Evolutionary conservation across 2,797 vertebrate genomes (phyloP).

Genomic region (Zalophus californianus): DNA sequence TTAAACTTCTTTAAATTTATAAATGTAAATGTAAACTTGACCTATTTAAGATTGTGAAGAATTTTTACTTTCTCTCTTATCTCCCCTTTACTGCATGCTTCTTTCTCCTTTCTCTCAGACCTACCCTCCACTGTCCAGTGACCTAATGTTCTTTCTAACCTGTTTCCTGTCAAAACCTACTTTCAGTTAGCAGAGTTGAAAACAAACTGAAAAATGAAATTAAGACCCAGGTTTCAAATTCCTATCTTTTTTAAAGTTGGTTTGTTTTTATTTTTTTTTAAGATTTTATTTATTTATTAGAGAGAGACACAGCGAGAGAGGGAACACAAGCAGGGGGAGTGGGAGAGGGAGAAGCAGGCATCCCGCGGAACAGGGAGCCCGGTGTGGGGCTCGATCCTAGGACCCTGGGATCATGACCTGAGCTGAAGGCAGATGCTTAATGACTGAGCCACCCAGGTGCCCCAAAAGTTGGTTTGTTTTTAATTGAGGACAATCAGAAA

Average conservation of each 20-base stretch:
- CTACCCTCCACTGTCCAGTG: neutral
- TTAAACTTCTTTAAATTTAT: neutral
- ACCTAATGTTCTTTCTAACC: neutral
- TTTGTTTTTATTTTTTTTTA: constrained; percentile 28
- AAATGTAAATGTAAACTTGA: neutral
- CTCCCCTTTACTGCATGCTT: neutral
- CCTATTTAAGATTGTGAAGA: neutral
- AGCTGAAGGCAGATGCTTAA: too few species aligned
- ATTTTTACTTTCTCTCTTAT: neutral
- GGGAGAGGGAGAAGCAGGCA: too few species aligned
- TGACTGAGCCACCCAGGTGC: too few species aligned
- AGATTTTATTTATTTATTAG: too few species aligned
- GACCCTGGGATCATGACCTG: too few species aligned
- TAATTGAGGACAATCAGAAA: neutral
- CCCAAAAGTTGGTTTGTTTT: neutral
- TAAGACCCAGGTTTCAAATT: neutral
- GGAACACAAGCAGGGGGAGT: too few species aligned
- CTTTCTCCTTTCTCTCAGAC: neutral
- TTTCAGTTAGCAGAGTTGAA: neutral
- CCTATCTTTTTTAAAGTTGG: neutral
- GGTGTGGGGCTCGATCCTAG: too few species aligned
- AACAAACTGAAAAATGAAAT: neutral
- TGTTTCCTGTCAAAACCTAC: neutral
- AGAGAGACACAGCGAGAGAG: too few species aligned
- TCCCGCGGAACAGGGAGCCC: too few species aligned